Conservation (phyloP, 2,888 invertebrate species). For the Melanargia galathea region DNA sequence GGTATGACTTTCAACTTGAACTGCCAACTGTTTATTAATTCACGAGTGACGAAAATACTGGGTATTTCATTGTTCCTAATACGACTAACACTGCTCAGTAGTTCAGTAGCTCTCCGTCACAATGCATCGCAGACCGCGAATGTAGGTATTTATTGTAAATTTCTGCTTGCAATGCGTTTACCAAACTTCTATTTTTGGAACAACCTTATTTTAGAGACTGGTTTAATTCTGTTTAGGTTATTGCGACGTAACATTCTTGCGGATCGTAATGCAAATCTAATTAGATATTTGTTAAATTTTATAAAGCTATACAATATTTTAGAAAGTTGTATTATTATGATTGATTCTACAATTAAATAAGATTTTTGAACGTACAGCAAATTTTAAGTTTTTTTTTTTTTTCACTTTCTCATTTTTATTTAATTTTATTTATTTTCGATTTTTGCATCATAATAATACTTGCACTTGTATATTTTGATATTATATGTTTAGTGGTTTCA, state of each 20-base stretch:
- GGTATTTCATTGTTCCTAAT: background rate
- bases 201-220: slow-evolving; percentile 63
- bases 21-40: background rate
- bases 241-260: slow-evolving; percentile 35
- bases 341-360: too few species aligned
- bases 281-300: background rate
- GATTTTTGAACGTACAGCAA: too few species aligned
- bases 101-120: background rate
- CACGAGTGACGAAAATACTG: background rate
- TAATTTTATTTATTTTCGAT: too few species aligned
- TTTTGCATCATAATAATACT: too few species aligned
- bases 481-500: too few species aligned
- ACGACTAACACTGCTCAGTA: background rate
- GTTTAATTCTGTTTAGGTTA: slow-evolving; percentile 47
- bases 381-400: too few species aligned
- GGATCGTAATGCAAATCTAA: background rate
- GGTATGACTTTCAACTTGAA: background rate
- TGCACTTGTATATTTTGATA: too few species aligned
- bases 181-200: slow-evolving; percentile 59
- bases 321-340: too few species aligned
- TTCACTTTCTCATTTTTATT: too few species aligned
- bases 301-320: background rate
- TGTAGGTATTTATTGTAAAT: slow-evolving; percentile 27
- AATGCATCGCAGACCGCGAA: background rate
- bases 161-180: slow-evolving; percentile 56